Percentiles rank a stretch among this genome's conserved stretches.
These are phyloP conservation scores for Tetramorium bicarinatum DNA, from an alignment of 2,888 invertebrate genomes.

Conservation along the genomic window DNA sequence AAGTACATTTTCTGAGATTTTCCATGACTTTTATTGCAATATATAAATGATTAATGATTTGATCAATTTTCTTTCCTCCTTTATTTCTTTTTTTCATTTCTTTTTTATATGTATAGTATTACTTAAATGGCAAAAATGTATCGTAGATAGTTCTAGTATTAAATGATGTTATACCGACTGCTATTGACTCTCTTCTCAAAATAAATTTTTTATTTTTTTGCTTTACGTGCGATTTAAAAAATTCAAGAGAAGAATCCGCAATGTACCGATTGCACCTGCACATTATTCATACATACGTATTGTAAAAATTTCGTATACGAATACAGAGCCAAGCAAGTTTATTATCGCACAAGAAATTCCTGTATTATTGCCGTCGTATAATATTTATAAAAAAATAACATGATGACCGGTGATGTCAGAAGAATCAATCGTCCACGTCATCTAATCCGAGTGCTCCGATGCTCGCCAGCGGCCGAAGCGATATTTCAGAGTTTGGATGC, in stretches of 20 bases:
- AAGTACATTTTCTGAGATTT: neutral
- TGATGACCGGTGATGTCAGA: neutral
- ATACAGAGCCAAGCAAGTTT: neutral
- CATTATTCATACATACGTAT: neutral
- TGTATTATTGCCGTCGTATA: neutral
- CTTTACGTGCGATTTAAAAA: neutral
- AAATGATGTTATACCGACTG: neutral
- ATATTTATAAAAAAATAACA: neutral
- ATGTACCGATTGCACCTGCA: neutral
- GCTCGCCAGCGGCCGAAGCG: constrained; percentile 6
- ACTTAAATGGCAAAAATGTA: neutral
- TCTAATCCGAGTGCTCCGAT: constrained; percentile 35
- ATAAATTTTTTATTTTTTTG: neutral
- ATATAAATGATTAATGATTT: neutral
- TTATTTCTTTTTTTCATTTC: too few relatives aligned
- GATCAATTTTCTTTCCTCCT: neutral
- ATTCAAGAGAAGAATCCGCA: neutral
- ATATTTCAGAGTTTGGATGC: constrained; percentile 17
- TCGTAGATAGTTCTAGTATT: neutral
- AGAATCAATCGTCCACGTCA: constrained; percentile 44
- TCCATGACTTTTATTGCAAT: neutral
- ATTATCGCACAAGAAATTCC: constrained; percentile 22
- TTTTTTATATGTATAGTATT: neutral
- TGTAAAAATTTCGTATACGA: neutral
- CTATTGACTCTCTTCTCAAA: neutral